Evolutionary conservation across 2,797 vertebrate species (phyloP).

Genomic region (Acanthornis magna): DNA sequence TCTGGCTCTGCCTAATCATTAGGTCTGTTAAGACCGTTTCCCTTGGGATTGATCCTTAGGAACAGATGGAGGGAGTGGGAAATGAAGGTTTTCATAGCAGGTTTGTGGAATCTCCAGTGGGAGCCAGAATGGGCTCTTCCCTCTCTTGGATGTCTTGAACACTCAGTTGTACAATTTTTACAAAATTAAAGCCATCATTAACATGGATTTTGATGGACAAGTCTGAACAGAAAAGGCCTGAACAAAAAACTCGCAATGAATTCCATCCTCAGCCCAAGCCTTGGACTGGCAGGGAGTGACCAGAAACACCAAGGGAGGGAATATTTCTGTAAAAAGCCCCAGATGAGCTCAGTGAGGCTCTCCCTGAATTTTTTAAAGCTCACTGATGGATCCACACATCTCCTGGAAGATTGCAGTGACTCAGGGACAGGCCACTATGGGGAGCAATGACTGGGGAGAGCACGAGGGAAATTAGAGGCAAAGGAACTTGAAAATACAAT

Average conservation of each 20-base stretch:
- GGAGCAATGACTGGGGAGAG: not conserved
- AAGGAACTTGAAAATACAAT: not conserved
- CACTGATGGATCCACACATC: accelerated
- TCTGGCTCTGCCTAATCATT: not conserved
- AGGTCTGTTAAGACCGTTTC: not conserved
- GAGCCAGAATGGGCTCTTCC: not conserved
- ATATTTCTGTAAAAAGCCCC: not conserved
- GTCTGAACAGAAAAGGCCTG: not conserved
- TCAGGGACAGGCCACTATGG: accelerated
- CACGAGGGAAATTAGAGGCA: not conserved
- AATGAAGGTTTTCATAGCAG: not conserved
- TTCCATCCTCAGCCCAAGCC: not conserved
- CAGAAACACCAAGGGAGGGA: not conserved
- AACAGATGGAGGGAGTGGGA: not conserved
- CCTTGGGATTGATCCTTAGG: not conserved
- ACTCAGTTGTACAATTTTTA: not conserved
- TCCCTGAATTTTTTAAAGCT: not conserved
- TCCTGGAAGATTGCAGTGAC: not conserved
- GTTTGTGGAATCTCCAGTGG: not conserved
- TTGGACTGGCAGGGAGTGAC: not conserved
- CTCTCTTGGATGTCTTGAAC: not conserved
- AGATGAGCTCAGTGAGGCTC: not conserved
- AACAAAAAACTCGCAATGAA: not conserved
- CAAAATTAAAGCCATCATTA: not conserved
- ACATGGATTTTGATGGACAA: not conserved